phyloP scores from a whole-genome alignment of 2,797 vertebrate species.

The Cryptoblepharus egeriae region DNA sequence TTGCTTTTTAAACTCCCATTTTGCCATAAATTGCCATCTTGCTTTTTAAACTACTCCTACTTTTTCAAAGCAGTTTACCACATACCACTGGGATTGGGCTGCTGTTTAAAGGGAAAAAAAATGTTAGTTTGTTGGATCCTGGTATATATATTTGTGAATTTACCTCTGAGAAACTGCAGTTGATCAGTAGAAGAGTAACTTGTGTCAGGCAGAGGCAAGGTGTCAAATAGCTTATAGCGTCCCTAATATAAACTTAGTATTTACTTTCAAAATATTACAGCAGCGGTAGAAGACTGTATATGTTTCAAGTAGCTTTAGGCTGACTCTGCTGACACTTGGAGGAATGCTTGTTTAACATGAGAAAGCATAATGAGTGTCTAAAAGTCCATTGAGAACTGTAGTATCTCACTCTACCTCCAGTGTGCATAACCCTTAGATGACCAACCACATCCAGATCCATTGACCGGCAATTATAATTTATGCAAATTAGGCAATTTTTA shows the following conservation, averaged over 20 bases:
- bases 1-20: background rate
- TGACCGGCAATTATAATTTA: too few species aligned
- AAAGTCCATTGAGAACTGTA: background rate
- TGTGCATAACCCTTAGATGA: background rate
- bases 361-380: background rate
- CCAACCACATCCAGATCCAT: too few species aligned
- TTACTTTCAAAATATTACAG: slow-evolving; percentile 1
- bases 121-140: background rate
- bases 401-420: background rate
- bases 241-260: background rate
- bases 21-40: too few species aligned
- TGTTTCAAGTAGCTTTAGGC: background rate
- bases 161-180: background rate
- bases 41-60: background rate
- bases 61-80: background rate
- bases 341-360: background rate
- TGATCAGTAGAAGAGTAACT: background rate
- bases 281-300: background rate
- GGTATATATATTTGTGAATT: background rate
- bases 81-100: background rate
- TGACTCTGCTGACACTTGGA: background rate
- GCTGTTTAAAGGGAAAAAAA: background rate
- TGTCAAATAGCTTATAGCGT: background rate
- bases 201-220: background rate
- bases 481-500: too few species aligned